Base-by-base conservation (phyloP, 2,113 vertebrate genomes). In the Otolemur garnettii region DNA sequence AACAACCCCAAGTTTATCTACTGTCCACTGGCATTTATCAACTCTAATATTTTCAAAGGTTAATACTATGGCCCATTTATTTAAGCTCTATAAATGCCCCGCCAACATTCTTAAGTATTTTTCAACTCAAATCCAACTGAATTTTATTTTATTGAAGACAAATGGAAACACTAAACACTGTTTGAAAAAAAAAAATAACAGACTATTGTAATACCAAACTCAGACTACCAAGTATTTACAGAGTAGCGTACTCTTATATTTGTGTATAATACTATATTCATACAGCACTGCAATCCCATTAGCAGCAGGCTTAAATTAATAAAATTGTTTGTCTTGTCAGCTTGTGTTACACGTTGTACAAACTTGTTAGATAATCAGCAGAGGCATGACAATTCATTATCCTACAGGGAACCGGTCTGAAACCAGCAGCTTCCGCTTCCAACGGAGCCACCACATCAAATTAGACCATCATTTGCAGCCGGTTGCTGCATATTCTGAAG, bases 251-350 rank as follows among this genome's bases (percentile, higher is more conserved):
- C 53, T 69, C 64, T 68, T 38, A 9, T 55, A 94, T 82, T 95
- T 90, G 87, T 74, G 35, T 83, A 50, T 92, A 90, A 91, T 50
- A 83, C 66, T 60, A 24, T 59, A 87, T 74, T 87, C 97, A 83
- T n/a, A 74, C 5, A 93, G 42, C 30, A 38, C 77, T 95, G 93
- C 96, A 86, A 95, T 93, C 84, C 62, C 96, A 79, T 97, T 96
- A 97, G 94, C 90, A 89, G 95, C 95, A 85, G 88, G 90, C 94
- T 97, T 87, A 85, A 98, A 98, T 98, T 98, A 98, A 98, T 98
- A 96, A 97, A 97, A 97, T 68, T 97, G 97, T 98, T 98, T 98
- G 95, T 96, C 98, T 97, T 96, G 97, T 98, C 98, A 98, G 98
- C 96, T 83, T 86, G 94, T 21, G 96, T 96, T 97, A 97, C 94